Percentiles rank a stretch among this genome's conserved stretches.
Conservation (phyloP, 2,888 invertebrate genomes). For the Cerastis rubricosa region DNA sequence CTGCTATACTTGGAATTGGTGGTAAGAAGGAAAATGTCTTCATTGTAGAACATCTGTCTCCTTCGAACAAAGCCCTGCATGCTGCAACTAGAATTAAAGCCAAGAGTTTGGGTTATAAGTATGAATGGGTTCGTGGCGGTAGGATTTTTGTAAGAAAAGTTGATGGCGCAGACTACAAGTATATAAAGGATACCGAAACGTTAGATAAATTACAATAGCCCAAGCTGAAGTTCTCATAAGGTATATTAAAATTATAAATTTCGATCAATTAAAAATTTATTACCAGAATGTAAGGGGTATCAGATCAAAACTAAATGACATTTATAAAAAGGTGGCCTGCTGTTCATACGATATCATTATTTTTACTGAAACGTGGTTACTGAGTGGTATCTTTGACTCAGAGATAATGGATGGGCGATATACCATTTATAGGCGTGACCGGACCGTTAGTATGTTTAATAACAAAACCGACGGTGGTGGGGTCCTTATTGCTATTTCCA, state of each 20-base stretch:
- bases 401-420: background rate
- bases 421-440: background rate
- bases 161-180: too few species aligned
- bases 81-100: too few species aligned
- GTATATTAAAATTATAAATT: too few species aligned
- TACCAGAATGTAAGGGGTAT: background rate
- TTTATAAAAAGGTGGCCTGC: background rate
- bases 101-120: too few species aligned
- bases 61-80: background rate
- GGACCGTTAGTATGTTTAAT: background rate
- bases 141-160: too few species aligned
- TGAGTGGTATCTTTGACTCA: background rate
- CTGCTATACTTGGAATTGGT: background rate
- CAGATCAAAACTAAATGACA: background rate
- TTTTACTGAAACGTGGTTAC: background rate
- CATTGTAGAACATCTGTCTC: background rate
- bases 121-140: too few species aligned
- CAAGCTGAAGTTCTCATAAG: too few species aligned
- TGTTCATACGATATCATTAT: background rate
- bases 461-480: background rate
- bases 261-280: too few species aligned
- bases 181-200: too few species aligned
- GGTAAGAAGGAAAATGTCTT: background rate
- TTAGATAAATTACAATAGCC: too few species aligned
- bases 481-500: too few species aligned